Evolutionary conservation across 23 tunicate genomes (phyloP).

Genomic region (Ascidia mentula): DNA sequence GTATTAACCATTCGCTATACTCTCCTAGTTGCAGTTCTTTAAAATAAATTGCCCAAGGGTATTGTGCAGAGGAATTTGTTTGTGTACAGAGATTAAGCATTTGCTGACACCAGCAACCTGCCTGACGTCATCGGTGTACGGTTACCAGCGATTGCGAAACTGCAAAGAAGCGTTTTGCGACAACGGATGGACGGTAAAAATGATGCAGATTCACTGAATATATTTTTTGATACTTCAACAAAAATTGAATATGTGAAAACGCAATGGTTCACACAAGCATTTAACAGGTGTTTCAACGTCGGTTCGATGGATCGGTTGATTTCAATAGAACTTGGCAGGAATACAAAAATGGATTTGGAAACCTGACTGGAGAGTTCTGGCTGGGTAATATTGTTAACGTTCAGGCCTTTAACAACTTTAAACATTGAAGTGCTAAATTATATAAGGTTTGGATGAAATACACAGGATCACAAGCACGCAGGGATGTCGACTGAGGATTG

Average conservation of each 20-base stretch:
- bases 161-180: slow-evolving; percentile 6
- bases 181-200: not conserved
- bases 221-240: too few relatives aligned
- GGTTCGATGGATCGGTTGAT: not conserved
- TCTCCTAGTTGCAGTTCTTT: too few relatives aligned
- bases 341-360: not conserved
- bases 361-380: not conserved
- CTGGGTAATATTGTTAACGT: too few relatives aligned
- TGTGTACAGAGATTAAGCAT: not conserved
- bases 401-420: too few relatives aligned
- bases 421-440: too few relatives aligned
- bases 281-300: slow-evolving; percentile 5
- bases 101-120: not conserved
- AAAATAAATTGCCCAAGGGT: too few relatives aligned
- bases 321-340: not conserved
- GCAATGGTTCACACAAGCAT: too few relatives aligned
- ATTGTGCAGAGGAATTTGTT: too few relatives aligned
- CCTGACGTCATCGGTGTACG: not conserved
- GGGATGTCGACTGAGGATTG: not conserved
- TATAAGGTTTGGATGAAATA: not conserved
- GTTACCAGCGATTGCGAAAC: not conserved
- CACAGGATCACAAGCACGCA: not conserved
- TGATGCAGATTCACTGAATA: too few relatives aligned
- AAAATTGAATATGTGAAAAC: too few relatives aligned
- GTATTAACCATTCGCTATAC: too few relatives aligned